These are phyloP conservation scores for Labroides dimidiatus DNA, from an alignment of 2,797 vertebrate genomes.

Conservation along the genomic window DNA sequence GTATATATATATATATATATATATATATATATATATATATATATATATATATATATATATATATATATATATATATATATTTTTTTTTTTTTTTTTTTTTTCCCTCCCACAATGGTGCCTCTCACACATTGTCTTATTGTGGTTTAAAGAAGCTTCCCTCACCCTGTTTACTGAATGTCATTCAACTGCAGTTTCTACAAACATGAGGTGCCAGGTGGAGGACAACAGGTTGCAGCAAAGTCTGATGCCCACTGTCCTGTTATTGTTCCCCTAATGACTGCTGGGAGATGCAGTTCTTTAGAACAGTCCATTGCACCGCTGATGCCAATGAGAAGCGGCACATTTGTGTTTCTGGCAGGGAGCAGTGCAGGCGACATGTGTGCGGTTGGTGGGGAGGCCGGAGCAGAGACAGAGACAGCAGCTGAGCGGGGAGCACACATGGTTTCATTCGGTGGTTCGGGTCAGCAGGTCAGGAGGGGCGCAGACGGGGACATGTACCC, in stretches of 20 bases:
- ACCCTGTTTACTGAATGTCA: constrained; percentile 21
- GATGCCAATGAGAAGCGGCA: constrained; percentile 28
- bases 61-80: no score
- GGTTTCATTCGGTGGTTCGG: constrained; percentile 39
- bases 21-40: no score
- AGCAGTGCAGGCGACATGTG: constrained; percentile 33
- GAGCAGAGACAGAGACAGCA: constrained; percentile 36
- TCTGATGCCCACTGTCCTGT: not conserved
- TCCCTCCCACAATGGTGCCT: no score
- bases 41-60: no score
- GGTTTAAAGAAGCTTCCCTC: no score
- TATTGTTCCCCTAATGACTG: constrained; percentile 8
- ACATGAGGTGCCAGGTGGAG: constrained; percentile 1
- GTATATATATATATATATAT: no score
- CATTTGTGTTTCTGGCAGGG: constrained; percentile 50
- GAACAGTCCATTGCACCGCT: constrained; percentile 9
- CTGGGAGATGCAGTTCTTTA: constrained; percentile 24
- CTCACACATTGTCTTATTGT: no score
- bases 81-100: no score
- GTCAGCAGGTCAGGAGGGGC: constrained; percentile 53
- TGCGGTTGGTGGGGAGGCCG: constrained; percentile 51
- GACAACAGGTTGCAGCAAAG: constrained; percentile 24
- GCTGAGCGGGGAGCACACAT: constrained; percentile 39
- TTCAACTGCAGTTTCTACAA: constrained; percentile 29
- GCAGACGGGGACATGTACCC: constrained; percentile 14